phyloP scores from a whole-genome alignment of 37 sponge, comb jelly and placozoan genomes.

The Tethya wilhelma region DNA sequence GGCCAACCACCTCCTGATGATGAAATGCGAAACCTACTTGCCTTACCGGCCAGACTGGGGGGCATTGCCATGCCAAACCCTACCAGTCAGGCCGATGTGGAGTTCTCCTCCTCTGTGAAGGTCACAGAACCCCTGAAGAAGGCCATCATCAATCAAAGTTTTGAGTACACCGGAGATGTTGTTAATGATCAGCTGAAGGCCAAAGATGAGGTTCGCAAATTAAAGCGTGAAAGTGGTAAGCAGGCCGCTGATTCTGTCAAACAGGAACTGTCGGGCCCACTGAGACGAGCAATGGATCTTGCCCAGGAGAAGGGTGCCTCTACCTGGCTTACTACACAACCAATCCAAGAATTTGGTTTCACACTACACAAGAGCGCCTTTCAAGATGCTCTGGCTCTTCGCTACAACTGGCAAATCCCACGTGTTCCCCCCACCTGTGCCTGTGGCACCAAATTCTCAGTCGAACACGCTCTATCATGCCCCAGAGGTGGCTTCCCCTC shows the following conservation, averaged over 20 bases:
- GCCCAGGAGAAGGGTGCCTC: constrained; percentile 35
- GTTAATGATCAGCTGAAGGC: too few relatives aligned
- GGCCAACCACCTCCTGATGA: too few relatives aligned
- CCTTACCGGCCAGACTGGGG: too few relatives aligned
- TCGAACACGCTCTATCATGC: constrained; percentile 31
- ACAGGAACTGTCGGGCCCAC: not conserved
- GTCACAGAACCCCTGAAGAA: too few relatives aligned
- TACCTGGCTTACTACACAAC: constrained; percentile 32
- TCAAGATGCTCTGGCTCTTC: not conserved
- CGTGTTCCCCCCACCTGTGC: constrained; percentile 16
- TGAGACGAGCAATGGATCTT: constrained; percentile 13
- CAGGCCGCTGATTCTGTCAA: not conserved
- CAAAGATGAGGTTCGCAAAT: too few relatives aligned
- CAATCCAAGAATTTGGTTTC: constrained; percentile 25
- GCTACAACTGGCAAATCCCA: constrained; percentile 27
- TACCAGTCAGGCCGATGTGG: too few relatives aligned
- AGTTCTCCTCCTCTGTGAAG: too few relatives aligned
- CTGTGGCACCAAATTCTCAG: constrained; percentile 17
- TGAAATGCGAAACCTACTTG: too few relatives aligned
- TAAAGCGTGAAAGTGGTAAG: too few relatives aligned
- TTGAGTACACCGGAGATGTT: too few relatives aligned
- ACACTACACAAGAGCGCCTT: constrained; percentile 28
- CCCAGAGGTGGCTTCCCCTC: constrained; percentile 26
- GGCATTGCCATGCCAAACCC: too few relatives aligned
- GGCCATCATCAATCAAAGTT: too few relatives aligned